Conservation (phyloP, 2,797 vertebrate genomes). For the Coccyzus lansbergi region DNA sequence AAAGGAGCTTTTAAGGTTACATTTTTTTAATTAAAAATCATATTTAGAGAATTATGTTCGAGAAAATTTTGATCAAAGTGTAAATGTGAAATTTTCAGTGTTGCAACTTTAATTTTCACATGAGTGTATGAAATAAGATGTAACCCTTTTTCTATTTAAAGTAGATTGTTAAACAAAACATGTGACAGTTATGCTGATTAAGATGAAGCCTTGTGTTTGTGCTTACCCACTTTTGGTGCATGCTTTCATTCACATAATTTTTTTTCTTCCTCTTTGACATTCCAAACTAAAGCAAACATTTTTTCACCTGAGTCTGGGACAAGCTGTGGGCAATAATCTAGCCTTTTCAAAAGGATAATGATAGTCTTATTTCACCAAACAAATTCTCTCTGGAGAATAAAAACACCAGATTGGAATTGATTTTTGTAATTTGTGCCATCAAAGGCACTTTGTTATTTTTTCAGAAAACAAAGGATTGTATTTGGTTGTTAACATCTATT, state of each 20-base stretch:
- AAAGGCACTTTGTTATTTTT: constrained; percentile 28
- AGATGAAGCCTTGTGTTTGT: background rate
- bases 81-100: background rate
- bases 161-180: background rate
- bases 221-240: background rate
- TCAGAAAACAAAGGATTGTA: background rate
- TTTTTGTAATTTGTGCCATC: background rate
- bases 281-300: background rate
- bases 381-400: constrained; percentile 25
- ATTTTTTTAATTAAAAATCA: constrained; percentile 12
- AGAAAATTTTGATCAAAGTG: constrained; percentile 38
- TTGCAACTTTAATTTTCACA: background rate
- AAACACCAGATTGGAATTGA: constrained; percentile 32
- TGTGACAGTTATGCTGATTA: background rate
- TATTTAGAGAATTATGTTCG: constrained; percentile 19
- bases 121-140: background rate
- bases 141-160: background rate
- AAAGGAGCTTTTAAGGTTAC: constrained; percentile 1
- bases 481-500: constrained; percentile 14
- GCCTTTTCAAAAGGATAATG: constrained; percentile 23
- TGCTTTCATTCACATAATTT: background rate
- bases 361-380: constrained; percentile 27
- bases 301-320: background rate
- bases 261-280: background rate
- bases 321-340: background rate